Base-by-base conservation (phyloP, 2,888 invertebrate species). In the Sphinx pinastri region DNA sequence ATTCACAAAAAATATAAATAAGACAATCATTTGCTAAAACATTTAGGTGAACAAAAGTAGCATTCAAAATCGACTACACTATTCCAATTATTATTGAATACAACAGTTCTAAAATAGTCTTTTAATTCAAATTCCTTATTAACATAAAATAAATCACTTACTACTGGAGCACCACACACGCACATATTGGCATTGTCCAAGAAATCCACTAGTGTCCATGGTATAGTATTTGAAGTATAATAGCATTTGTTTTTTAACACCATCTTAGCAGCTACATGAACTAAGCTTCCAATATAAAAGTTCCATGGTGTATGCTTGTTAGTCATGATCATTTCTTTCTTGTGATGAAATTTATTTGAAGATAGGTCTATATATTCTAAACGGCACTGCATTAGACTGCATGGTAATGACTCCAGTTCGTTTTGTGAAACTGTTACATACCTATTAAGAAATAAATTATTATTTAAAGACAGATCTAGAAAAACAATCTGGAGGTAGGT, bases 121-220 rank as follows among this genome's bases (percentile, higher is more conserved):
- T 89, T 87, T 77, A 91, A 79, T 76, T 89, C 80, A 90, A 84
- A 87, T 80, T 88, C 79, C 79, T 88, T 83, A 73, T 84, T 78
- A n/a, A 88, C 68, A 74, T 80, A 87, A 73, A 81, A 84, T 47
- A 73, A 78, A 47, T 86, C 81, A 77, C 86, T 88, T 8, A 92
- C 79, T 14, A 91, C 95, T 19, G 95, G 91, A 59, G 81, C 84
- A 0, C 96, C 96, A 84, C 96, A 96, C 0, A 95, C 81, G 83
- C 96, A 96, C 84, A 95, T 95, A 75, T 94, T 93, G 0, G 95
- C 95, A 79, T 93, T 84, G 77, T 96, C 95, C 75, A 96, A 85
- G 81, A 95, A 95, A 66, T 94, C 85, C 0, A 96, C 95, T 69
- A 96, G 82, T 6, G 95, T 95, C 71, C 81, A 81, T 0, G 96